Conservation (phyloP, 2,888 invertebrate species). For the Drosophila histrio region DNA sequence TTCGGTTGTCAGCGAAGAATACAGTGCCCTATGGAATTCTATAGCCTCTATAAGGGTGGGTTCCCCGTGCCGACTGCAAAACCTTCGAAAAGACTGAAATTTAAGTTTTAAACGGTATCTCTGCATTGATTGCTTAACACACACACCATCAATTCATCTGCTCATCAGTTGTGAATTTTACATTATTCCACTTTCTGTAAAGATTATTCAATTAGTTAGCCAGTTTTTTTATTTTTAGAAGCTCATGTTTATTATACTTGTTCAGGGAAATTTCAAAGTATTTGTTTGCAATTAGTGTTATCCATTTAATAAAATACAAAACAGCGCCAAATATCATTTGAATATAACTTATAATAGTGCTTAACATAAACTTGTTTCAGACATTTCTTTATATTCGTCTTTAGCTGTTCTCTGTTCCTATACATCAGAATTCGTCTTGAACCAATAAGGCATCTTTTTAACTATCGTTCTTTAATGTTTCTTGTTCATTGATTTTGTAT, state of each 20-base stretch:
- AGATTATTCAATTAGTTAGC: neutral
- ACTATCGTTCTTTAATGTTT: neutral
- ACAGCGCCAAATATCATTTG: neutral
- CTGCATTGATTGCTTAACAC: constrained; percentile 43
- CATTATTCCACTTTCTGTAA: neutral
- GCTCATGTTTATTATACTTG: constrained; percentile 47
- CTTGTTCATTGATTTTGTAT: neutral
- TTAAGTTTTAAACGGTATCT: constrained; percentile 2
- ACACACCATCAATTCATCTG: neutral
- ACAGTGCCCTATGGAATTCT: constrained; percentile 40
- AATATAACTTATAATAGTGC: constrained; percentile 2
- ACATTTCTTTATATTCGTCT: constrained; percentile 4
- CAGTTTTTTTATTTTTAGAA: constrained; percentile 15
- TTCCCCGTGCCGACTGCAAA: constrained; percentile 10
- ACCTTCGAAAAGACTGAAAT: constrained; percentile 18
- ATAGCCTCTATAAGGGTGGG: constrained; percentile 36
- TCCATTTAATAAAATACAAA: constrained; percentile 11
- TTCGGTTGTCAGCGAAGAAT: constrained; percentile 9
- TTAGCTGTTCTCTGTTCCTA: neutral
- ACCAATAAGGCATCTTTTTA: neutral
- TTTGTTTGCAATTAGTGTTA: constrained; percentile 9
- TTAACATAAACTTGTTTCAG: constrained; percentile 15
- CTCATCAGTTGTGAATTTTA: neutral
- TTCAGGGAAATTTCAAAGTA: neutral
- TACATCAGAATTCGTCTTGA: neutral